These are phyloP conservation scores for Stegostoma tigrinum DNA, from an alignment of 2,113 vertebrate species.

Conservation along the genomic window DNA sequence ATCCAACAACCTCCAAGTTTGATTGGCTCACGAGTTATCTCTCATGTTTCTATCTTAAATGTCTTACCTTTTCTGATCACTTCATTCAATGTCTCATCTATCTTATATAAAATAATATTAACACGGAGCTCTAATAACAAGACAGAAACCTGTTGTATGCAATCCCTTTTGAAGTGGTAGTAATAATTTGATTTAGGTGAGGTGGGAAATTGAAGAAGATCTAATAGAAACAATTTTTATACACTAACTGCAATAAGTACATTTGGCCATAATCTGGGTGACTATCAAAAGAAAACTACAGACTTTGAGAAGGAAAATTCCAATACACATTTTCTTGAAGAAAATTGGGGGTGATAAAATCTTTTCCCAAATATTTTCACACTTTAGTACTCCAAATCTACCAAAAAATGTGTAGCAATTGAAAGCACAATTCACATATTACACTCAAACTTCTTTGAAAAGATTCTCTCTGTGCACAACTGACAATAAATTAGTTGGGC, in stretches of 20 bases:
- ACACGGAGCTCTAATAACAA: background rate
- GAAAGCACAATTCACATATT: background rate
- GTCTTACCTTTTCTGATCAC: background rate
- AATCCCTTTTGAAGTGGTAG: background rate
- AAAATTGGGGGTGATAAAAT: background rate
- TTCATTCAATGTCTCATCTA: background rate
- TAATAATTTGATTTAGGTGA: background rate
- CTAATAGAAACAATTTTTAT: background rate
- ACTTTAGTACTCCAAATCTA: background rate
- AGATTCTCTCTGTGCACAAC: background rate
- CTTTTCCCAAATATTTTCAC: background rate
- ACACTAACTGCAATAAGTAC: background rate
- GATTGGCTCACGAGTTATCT: background rate
- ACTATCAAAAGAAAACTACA: background rate
- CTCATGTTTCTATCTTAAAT: background rate
- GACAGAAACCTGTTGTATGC: background rate
- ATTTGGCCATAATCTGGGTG: background rate
- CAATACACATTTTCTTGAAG: background rate
- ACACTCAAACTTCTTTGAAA: slow-evolving; percentile 8
- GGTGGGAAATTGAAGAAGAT: background rate
- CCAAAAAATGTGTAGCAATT: background rate
- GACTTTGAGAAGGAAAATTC: background rate
- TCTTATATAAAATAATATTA: background rate
- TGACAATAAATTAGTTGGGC: background rate
- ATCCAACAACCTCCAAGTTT: background rate